Evolutionary conservation across 2,113 vertebrate genomes (phyloP).

Genomic region (Silurus meridionalis): DNA sequence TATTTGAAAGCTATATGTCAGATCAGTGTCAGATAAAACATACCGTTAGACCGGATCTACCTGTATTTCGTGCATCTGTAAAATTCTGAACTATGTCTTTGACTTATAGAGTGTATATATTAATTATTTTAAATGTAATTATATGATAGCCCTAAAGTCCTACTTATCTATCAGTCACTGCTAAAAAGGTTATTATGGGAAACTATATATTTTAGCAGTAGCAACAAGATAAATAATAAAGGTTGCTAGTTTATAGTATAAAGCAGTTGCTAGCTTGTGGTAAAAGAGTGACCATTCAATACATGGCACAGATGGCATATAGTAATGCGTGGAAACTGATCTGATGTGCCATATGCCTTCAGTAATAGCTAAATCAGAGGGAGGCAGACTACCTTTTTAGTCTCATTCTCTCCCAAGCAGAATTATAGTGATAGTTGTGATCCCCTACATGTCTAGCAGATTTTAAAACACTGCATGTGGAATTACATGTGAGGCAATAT

Average conservation of each 20-base stretch:
- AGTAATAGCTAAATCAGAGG: constrained; percentile 48
- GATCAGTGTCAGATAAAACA: not conserved
- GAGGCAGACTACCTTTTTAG: constrained; percentile 23
- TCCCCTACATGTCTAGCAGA: constrained; percentile 29
- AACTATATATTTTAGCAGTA: not conserved
- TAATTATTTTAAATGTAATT: not conserved
- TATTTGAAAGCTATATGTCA: not conserved
- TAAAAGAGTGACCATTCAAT: constrained; percentile 30
- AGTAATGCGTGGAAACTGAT: constrained; percentile 42
- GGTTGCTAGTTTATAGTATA: not conserved
- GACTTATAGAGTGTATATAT: not conserved
- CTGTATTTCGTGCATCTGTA: not conserved
- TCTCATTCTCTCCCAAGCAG: constrained; percentile 29
- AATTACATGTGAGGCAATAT: constrained; percentile 29
- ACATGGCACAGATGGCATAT: constrained; percentile 46
- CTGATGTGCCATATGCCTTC: constrained; percentile 51
- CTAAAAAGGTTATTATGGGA: not conserved
- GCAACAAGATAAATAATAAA: not conserved
- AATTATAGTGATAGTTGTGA: constrained; percentile 41
- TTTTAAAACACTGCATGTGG: constrained; percentile 28
- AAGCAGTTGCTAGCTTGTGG: not conserved
- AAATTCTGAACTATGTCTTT: not conserved
- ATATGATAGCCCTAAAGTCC: not conserved
- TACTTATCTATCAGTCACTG: not conserved
- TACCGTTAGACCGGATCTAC: not conserved